A percentile compares a stretch with the other conserved stretches of the same genome.
Conservation (phyloP, 1,140 invertebrate genomes). For the Ephestia elutella region DNA sequence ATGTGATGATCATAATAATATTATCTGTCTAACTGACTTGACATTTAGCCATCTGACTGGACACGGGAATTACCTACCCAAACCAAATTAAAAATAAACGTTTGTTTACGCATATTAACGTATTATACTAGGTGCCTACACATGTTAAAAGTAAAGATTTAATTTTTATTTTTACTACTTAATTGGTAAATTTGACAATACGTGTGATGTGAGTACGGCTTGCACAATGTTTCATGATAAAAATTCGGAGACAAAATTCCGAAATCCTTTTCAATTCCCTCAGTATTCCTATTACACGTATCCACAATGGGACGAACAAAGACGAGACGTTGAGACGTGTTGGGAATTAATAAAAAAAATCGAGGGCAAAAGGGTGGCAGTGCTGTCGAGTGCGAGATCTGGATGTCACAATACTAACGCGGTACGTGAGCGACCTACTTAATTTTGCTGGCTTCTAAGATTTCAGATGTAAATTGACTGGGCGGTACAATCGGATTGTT, state of each 20-base stretch:
- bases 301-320: constrained; percentile 59
- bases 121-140: too few species aligned
- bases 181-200: too few species aligned
- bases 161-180: too few species aligned
- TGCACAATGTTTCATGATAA: constrained; percentile 24
- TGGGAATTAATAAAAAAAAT: constrained; percentile 60
- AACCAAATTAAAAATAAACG: too few species aligned
- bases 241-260: constrained; percentile 32
- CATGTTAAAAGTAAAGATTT: too few species aligned
- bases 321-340: constrained; percentile 41
- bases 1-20: too few species aligned
- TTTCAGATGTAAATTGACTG: constrained; percentile 29
- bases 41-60: too few species aligned
- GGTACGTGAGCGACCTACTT: constrained; percentile 49
- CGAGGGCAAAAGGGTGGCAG: constrained; percentile 43
- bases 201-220: background rate
- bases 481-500: background rate
- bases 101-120: too few species aligned
- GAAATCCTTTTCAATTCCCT: constrained; percentile 31
- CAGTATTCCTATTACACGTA: constrained; percentile 37
- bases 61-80: too few species aligned
- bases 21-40: too few species aligned
- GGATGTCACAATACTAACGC: constrained; percentile 48
- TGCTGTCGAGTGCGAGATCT: constrained; percentile 40
- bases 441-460: constrained; percentile 37